Evolutionary conservation across 1,140 invertebrate species (phyloP), one percentile per base, ranked within the genome.

Genomic region (roundworm (Caenorhabditis elegans)): DNA sequence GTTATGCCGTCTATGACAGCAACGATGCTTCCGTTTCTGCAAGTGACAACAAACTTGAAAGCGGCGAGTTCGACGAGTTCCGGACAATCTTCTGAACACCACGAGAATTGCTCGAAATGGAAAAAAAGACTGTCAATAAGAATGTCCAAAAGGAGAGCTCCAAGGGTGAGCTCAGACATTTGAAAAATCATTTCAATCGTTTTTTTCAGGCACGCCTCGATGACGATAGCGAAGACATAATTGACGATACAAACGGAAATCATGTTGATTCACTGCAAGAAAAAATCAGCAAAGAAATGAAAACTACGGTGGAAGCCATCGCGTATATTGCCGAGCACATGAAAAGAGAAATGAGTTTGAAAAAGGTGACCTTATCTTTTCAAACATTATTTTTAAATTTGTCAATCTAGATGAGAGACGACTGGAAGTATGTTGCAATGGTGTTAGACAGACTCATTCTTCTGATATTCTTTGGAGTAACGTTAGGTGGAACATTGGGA

Each of bases 391-490:
- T 82, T 43, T 5, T 8, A 43, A 5, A 43, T 5, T 15, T 43
- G 39, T 43, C 39, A 43, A 43, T 92, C 31, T 90, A 98, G 96
- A 96, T 96, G 79, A 93, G 96, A 80, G 96, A 98, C 91, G 97
- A 99, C 91, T 99, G 97, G 97, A 98, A 98, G 90, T 99, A 98
- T 90, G 96, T 99, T 8, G 96, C 97, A 39, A 97, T 86, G 86
- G 97, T 99, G 36, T 97, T 99, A 86, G 97, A 99, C 92, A 93
- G 97, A 86, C 92, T 99, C 65, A 95, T 98, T 90, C 92, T 99
- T 79, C 96, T 97, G 90, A 94, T 98, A 86, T 99, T 99, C 92
- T 97, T 99, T 91, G 93, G 96, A 55, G 96, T 98, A 11, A 99
- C 97, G 28, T 94, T 95, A n/a, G 94, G 94, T 13, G 93, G 93